These are phyloP conservation scores for Cheumatopsyche charites DNA, from an alignment of 1,140 invertebrate species.

Conservation along the genomic window DNA sequence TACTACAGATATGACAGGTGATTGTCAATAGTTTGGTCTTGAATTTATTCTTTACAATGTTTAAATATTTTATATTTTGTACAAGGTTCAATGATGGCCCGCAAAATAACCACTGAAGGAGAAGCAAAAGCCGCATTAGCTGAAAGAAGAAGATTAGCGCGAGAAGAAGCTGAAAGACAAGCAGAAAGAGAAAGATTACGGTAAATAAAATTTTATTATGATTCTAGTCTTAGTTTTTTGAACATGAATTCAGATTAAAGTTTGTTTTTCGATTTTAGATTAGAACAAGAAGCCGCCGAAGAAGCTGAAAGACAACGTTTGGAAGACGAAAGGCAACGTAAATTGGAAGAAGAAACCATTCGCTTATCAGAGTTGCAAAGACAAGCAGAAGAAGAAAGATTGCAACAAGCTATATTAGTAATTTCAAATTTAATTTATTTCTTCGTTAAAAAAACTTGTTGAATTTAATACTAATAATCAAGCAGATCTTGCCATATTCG, in stretches of 20 bases:
- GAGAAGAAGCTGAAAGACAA: constrained; percentile 86
- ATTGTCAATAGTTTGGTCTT: not conserved
- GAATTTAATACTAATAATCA: constrained; percentile 3
- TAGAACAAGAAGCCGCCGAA: constrained; percentile 74
- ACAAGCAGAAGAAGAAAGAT: constrained; percentile 74
- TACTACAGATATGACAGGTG: constrained; percentile 52
- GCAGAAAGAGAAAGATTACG: constrained; percentile 80
- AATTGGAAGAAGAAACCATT: constrained; percentile 76
- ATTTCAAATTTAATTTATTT: constrained; percentile 24
- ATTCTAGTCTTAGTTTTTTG: not conserved
- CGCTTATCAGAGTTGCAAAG: constrained; percentile 74
- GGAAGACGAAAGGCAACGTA: constrained; percentile 81
- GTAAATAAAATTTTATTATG: constrained; percentile 55
- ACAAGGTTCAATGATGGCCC: constrained; percentile 74
- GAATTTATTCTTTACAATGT: not conserved
- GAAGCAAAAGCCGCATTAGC: constrained; percentile 89
- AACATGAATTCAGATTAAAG: not conserved
- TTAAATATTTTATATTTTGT: constrained; percentile 29
- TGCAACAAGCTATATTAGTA: constrained; percentile 73
- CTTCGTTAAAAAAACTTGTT: constrained; percentile 5
- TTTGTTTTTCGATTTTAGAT: constrained; percentile 50
- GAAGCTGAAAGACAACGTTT: constrained; percentile 76
- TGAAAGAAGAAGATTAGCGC: constrained; percentile 78
- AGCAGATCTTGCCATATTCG: not conserved
- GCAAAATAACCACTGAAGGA: constrained; percentile 84